These are phyloP conservation scores for Halcyon senegalensis DNA, from an alignment of 2,113 vertebrate species.

Conservation along the genomic window DNA sequence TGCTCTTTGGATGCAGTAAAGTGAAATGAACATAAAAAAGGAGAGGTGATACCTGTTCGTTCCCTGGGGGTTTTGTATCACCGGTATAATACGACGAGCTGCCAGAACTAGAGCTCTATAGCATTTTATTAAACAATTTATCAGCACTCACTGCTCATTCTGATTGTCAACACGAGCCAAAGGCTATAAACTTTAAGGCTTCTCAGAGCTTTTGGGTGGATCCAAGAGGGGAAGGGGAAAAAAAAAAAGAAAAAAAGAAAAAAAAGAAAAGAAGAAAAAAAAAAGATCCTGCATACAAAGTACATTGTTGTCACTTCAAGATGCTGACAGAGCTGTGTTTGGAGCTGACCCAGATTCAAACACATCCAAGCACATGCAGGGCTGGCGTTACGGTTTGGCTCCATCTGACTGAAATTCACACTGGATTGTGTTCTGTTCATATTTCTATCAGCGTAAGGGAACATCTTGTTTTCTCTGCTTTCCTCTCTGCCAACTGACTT, in stretches of 20 bases:
- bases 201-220: conserved; percentile 1
- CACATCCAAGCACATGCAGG: conserved; percentile 2
- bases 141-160: neutral
- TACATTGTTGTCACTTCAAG: neutral
- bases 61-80: neutral
- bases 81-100: neutral
- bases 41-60: neutral
- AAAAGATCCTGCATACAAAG: neutral
- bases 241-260: neutral
- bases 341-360: conserved; percentile 5
- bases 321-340: neutral
- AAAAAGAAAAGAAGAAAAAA: neutral
- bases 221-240: neutral
- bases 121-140: conserved; percentile 9
- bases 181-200: neutral
- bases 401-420: neutral
- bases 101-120: neutral
- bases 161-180: neutral
- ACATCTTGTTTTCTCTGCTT: neutral
- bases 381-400: neutral
- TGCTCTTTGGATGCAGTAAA: neutral
- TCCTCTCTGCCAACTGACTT: neutral
- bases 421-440: neutral
- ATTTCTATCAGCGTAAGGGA: neutral
- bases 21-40: neutral